These are phyloP conservation scores for Aegotheles bennettii DNA, from an alignment of 2,113 vertebrate genomes.

Conservation along the genomic window DNA sequence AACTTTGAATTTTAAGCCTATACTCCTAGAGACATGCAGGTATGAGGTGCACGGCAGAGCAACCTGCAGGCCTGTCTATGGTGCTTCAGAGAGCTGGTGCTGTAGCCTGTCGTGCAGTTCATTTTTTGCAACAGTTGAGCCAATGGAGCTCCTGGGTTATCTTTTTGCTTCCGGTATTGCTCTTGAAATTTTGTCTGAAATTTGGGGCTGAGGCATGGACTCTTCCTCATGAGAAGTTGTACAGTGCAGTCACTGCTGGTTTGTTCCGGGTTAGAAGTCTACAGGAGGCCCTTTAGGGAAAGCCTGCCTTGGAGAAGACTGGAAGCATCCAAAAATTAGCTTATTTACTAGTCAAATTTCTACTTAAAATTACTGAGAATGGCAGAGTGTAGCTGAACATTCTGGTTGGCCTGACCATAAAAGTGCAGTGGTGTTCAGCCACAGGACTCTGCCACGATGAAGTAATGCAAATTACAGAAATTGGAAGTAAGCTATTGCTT, in stretches of 20 bases:
- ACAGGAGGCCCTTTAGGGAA: not conserved
- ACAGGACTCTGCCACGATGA: not conserved
- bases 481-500: not conserved
- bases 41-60: not conserved
- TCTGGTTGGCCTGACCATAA: not conserved
- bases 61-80: not conserved
- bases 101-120: not conserved
- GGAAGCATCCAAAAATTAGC: not conserved
- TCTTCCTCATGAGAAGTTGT: not conserved
- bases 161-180: not conserved
- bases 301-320: not conserved
- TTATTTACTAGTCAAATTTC: not conserved
- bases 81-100: not conserved
- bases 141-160: not conserved
- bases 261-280: not conserved
- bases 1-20: not conserved
- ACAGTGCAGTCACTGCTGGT: not conserved
- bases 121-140: not conserved
- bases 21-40: rapidly evolving
- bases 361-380: not conserved
- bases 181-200: not conserved
- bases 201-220: not conserved
- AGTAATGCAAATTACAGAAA: not conserved
- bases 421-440: not conserved
- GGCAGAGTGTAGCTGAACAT: not conserved